Base-by-base conservation (phyloP, 2,797 vertebrate genomes). In the Gastrophryne carolinensis region DNA sequence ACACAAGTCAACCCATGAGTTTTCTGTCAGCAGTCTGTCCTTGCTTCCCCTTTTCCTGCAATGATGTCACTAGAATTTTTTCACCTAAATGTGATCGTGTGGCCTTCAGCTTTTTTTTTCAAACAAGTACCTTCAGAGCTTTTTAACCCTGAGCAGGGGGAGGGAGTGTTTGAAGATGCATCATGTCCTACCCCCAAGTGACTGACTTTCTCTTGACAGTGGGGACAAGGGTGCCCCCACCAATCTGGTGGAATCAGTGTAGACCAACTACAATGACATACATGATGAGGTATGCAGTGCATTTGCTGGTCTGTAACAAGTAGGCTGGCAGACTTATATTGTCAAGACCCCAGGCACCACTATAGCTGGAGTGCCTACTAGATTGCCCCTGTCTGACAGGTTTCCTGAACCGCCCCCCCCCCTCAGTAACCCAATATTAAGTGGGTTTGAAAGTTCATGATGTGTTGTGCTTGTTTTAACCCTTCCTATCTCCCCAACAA, bases 191-290 rank as follows among this genome's bases (percentile, higher is more conserved):
- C 4, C 5, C 8, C 1, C 3, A 19, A n/a, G 57, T 72, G 6
- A 71, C 19, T 6, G 39, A 21, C 3, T 4, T 1, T 61, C 7
- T 19, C 32, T 65, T 74, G 15, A 30, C 70, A 99, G 97, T 85
- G 98, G 99, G 87, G 98, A 99, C 85, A 98, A 97, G 75, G 95
- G 96, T 58, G 93, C 95, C 4, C 94, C 99, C 74, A 92, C 95
- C 19, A 99, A 99, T 86, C 90, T 99, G 78, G 95, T 98, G 79
- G 97, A 98, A 79, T 96, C 98, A 41, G 92, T 98, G 66, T 95
- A 97, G 89, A 99, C 97, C 82, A 98, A 99, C 83, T 98, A 98
- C 90, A 99, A 99, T 0, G 97, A 99, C 87, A 88, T 97, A 95
- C 97, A 95, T 0, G 97, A 99, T 4, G 98, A 99, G 97, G 97